Base-by-base conservation (phyloP, 2,888 invertebrate species). In the Ormia ochracea region DNA sequence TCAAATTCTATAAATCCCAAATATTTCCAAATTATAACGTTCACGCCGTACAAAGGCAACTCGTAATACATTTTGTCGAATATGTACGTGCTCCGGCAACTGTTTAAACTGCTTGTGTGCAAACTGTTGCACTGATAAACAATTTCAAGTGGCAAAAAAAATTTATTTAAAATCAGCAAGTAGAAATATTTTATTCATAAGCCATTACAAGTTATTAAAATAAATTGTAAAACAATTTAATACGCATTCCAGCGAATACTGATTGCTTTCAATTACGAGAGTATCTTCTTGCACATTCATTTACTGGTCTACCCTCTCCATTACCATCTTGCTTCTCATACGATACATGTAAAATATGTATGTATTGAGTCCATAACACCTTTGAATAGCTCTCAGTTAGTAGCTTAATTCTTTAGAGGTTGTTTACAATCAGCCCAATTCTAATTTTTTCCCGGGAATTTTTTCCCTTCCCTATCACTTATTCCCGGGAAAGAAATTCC, bases 11-110 rank as follows among this genome's bases (percentile, higher is more conserved):
- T 74, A 48, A 83, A 81, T 14, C 83, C 83, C 10, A 68, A 66
- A 23, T 14, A 52, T 52, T 70, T 61, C 82, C 82, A 84, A 61
- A 84, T 74, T 70, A 74, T 80, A 1, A 81, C 41, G 59, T 84
- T 83, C 3, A 81, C 21, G 41, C 81, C 68, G 17, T 82, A 78
- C 2, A 84, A 36, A 0, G 75, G 82, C n/a, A 81, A 50, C 38
- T 82, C 26, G 70, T 76, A 41, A 50, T 78, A 78, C 80, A 82
- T 82, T 56, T 66, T 78, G 6, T 2, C 17, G n/a, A 43, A 43
- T 36, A 12, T 26, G 6, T 28, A 31, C 10, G 31, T 41, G 52
- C 4, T 10, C 12, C 21, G 9, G 17, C 1, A 50, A 26, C 7
- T n/a, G 28, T 19, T 33, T n/a, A 14, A 48, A 19, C 17, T 48